A percentile compares a stretch with the other conserved stretches of the same genome.
Conservation (phyloP, 2,888 invertebrate species). For the Panzeria rudis region DNA sequence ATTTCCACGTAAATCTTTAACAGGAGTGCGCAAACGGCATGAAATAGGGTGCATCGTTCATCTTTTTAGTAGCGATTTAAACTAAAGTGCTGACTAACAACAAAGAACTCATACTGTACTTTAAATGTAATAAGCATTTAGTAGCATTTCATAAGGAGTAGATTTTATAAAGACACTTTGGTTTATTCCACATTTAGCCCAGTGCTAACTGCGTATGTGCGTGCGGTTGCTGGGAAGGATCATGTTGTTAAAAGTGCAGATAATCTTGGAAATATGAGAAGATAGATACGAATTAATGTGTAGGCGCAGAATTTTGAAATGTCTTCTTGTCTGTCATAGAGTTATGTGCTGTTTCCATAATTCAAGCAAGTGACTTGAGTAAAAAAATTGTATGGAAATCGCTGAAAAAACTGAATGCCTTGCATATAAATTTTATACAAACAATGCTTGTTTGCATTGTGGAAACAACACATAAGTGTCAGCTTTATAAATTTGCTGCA, state of each 20-base stretch:
- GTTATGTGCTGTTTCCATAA: no score
- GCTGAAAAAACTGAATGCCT: no score
- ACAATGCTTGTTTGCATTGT: no score
- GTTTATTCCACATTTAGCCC: constrained; percentile 23
- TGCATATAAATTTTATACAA: no score
- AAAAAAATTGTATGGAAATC: no score
- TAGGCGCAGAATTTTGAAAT: constrained; percentile 56
- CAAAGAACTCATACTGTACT: constrained; percentile 2
- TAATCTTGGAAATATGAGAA: constrained; percentile 66
- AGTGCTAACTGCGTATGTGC: constrained; percentile 35
- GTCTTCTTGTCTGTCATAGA: constrained; percentile 25
- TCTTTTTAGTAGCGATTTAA: background rate
- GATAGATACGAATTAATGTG: constrained; percentile 57
- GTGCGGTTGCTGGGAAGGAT: constrained; percentile 22
- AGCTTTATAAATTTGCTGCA: constrained; percentile 35
- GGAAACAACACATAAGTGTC: no score
- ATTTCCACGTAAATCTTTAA: background rate
- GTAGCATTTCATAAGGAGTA: constrained; percentile 34
- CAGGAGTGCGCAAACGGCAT: background rate
- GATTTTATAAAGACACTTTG: constrained; percentile 1
- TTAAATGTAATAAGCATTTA: constrained; percentile 24
- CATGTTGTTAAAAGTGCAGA: constrained; percentile 30
- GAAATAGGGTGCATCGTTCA: background rate
- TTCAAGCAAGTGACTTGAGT: no score
- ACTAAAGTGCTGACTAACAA: constrained; percentile 1